phyloP scores from a whole-genome alignment of 2,113 vertebrate genomes.

The Acanthochromis polyacanthus region DNA sequence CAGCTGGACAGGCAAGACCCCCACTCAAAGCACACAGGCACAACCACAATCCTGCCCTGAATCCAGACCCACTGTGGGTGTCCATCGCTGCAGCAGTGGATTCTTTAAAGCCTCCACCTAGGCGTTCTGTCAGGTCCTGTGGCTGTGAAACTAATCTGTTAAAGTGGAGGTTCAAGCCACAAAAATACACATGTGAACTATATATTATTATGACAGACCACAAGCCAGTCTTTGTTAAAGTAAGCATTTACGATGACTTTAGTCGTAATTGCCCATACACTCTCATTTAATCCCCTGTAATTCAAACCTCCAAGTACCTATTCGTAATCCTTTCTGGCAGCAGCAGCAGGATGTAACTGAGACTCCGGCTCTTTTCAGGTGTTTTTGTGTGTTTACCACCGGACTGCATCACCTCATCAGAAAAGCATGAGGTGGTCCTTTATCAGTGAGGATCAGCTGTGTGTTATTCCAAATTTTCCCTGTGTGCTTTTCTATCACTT shows the following conservation, averaged over 20 bases:
- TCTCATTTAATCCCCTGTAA: slow-evolving; percentile 54
- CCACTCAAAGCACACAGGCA: neutral
- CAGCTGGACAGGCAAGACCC: slow-evolving; percentile 47
- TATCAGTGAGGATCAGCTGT: neutral
- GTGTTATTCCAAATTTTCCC: neutral
- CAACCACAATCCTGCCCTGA: slow-evolving; percentile 19
- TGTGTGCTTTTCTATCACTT: too few relatives aligned
- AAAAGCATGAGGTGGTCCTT: neutral
- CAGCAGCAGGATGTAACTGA: slow-evolving; percentile 25
- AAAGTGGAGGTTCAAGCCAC: neutral
- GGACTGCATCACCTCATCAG: slow-evolving; percentile 9
- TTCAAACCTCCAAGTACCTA: slow-evolving; percentile 26
- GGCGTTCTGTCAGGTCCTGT: neutral
- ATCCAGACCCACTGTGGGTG: neutral
- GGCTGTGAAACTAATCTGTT: slow-evolving; percentile 6
- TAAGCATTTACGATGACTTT: slow-evolving; percentile 30
- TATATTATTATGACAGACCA: slow-evolving; percentile 9
- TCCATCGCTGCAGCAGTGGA: slow-evolving; percentile 11
- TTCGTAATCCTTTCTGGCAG: slow-evolving; percentile 49
- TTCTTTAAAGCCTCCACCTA: slow-evolving; percentile 9
- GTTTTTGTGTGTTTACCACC: slow-evolving; percentile 16
- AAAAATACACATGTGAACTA: slow-evolving; percentile 20
- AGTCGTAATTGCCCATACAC: slow-evolving; percentile 31
- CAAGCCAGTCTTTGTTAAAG: slow-evolving; percentile 11
- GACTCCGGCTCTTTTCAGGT: slow-evolving; percentile 21